Base-by-base conservation (phyloP, 2,888 invertebrate genomes). In the Eupsilia transversa region DNA sequence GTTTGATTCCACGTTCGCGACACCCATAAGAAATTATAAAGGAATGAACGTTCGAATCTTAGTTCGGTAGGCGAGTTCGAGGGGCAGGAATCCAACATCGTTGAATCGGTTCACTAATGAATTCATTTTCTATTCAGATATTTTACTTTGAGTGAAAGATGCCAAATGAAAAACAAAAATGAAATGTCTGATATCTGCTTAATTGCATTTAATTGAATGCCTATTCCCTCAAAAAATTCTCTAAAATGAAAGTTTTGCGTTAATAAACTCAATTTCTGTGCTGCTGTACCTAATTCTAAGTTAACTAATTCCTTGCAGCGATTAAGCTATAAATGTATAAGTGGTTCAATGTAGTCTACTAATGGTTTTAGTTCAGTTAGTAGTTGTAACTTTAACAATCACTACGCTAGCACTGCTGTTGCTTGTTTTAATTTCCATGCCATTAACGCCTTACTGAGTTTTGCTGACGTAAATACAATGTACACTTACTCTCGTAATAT, bases 301-400 rank as follows among this genome's bases (percentile, higher is more conserved):
- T 76, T 27, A 35, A 27, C 64, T 41, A 76, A 74, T 72, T 78
- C 60, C 67, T 65, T 74, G 60, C 59, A 59, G 52, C 68, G 70
- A 86, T 80, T 84, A 67, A 68, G 60, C 67, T 60, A 69, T 79
- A 83, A 85, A 72, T 77, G 83, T 68, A 67, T 78, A 75, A 83
- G 83, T 80, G 77, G 71, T 80, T 77, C 64, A 80, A 80, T 86
- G 74, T 69, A 54, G 72, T 66, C 41, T 57, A 63, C 74, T 80
- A 68, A 85, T 85, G 72, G 83, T 80, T 87, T 83, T 73, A 86
- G 83, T 77, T 85, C 17, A 72, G 46, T 23, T 73, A 68, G 60
- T 64, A 59, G 59, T 77, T 82, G 54, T 38, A 79, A 86, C 83
- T 85, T 78, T 79, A 74, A 85, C 79, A 79, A 85, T 82, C 61